Evolutionary conservation across 2,113 vertebrate genomes (phyloP), one percentile per base, ranked within the genome.

Genomic region (Clinocottus analis): DNA sequence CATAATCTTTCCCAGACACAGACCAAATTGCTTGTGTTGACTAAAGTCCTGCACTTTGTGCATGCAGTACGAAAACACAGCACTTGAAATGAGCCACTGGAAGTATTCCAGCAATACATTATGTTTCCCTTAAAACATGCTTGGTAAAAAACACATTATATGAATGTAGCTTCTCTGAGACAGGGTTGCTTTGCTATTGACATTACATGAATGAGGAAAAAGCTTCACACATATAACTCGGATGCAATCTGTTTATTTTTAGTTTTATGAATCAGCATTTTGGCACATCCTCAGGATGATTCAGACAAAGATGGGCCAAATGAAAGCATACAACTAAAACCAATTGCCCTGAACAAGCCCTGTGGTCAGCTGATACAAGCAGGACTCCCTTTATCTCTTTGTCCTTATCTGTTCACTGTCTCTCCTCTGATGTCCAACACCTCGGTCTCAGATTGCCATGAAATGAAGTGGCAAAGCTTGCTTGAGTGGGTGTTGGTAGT

Each of bases 381-480:
- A 12, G 2, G n/a, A 27, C 33, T 55, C 10, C 9, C 27, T 43
- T 10, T 66, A n/a, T 27, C n/a, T 1, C 25, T 19, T 6, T 56
- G 14, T 35, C 53, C 41, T n/a, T 56, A 12, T 67, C 45, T 58
- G 53, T 35, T 41, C 47, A 68, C 29, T 43, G 29, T 61, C 61
- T 58, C n/a, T 41, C 64, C 45, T 72, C 71, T 83, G 65, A 51
- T 80, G 82, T 86, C 79, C 75, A 75, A 58, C 58, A 56, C n/a
- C 53, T 37, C 1, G 4, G 45, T 72, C 39, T 87, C 71, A 71
- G 61, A 35, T 53, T 66, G 16, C 27, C 37, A 37, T 68, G 43
- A 70, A 83, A 72, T 67, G 8, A 69, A 73, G 23, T 51, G 60
- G 68, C 43, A 23, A 37, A 73, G 60, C 76, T 66, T 70, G 41